These are phyloP conservation scores for Eupithecia exiguata DNA, from an alignment of 2,888 invertebrate species.

Conservation along the genomic window DNA sequence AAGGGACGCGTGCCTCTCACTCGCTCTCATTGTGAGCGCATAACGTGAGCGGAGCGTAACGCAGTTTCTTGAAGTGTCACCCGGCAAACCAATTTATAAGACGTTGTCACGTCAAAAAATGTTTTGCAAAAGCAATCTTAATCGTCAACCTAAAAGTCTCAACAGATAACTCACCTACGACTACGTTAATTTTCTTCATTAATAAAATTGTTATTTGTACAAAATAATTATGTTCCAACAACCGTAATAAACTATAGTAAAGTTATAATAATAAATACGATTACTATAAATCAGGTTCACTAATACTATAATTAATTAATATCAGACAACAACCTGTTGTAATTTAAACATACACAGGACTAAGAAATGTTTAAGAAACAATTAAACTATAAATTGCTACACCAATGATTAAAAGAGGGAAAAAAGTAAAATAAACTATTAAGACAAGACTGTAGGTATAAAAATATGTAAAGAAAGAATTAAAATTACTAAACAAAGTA, in stretches of 20 bases:
- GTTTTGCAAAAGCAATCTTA: constrained; percentile 56
- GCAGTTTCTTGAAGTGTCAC: too few species aligned
- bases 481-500: constrained; percentile 32
- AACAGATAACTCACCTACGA: constrained; percentile 60
- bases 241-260: constrained; percentile 80
- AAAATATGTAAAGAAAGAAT: constrained; percentile 15
- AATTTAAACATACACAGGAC: constrained; percentile 55
- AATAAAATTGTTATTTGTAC: constrained; percentile 82
- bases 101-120: too few species aligned
- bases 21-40: too few species aligned
- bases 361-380: constrained; percentile 51
- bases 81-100: too few species aligned
- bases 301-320: constrained; percentile 54
- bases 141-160: constrained; percentile 36
- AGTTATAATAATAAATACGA: constrained; percentile 78
- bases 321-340: constrained; percentile 62
- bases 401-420: constrained; percentile 67
- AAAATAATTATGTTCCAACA: constrained; percentile 81
- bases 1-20: too few species aligned
- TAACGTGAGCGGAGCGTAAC: too few species aligned
- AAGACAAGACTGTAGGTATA: constrained; percentile 33
- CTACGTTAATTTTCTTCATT: constrained; percentile 71
- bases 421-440: constrained; percentile 41
- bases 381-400: constrained; percentile 63
- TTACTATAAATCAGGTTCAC: constrained; percentile 50